A percentile compares a stretch with the other conserved stretches of the same genome.
These are phyloP conservation scores for Myotis davidii DNA, from an alignment of 2,113 vertebrate species.

Conservation along the genomic window DNA sequence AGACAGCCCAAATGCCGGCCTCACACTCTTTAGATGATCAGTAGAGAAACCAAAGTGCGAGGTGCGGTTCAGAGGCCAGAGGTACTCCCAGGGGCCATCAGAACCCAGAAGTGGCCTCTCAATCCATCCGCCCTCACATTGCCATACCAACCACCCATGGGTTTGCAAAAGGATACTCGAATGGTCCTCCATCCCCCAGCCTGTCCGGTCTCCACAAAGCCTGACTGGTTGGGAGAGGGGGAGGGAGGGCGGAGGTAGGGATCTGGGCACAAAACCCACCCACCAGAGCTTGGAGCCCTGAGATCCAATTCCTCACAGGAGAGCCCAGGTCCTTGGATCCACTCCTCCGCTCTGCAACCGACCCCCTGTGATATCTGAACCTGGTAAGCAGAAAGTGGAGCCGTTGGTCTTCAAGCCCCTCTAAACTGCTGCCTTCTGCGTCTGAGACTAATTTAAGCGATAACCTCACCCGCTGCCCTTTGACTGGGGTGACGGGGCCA, in stretches of 20 bases:
- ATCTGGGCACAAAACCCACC: neutral
- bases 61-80: neutral
- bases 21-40: neutral
- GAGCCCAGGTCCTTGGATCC: neutral
- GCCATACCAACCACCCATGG: neutral
- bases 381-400: neutral
- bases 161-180: neutral
- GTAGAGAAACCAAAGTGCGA: accelerated
- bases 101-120: neutral
- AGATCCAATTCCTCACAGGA: neutral
- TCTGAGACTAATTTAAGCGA: neutral
- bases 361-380: neutral
- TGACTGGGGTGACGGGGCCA: neutral
- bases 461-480: neutral
- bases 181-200: neutral
- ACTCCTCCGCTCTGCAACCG: neutral
- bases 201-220: neutral
- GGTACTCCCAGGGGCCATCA: neutral
- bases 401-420: neutral
- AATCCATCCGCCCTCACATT: neutral
- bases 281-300: too few species aligned
- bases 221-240: neutral
- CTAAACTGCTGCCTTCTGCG: neutral
- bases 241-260: accelerated
- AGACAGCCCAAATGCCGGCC: neutral